Conservation (phyloP, 2,888 invertebrate genomes). For the Drosophila siamana region DNA sequence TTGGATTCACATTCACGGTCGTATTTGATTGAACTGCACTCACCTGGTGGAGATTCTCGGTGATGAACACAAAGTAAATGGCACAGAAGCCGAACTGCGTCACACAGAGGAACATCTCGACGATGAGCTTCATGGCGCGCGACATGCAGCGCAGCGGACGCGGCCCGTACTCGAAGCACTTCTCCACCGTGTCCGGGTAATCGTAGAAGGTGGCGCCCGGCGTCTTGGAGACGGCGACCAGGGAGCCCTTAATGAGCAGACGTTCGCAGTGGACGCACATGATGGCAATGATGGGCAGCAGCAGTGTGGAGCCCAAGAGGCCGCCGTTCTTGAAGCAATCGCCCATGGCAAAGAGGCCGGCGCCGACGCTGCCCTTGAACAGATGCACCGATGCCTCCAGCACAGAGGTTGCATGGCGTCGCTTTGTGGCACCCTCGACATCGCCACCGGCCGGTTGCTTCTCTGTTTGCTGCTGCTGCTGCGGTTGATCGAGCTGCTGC, state of each 20-base stretch:
- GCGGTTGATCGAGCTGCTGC: conserved; percentile 1
- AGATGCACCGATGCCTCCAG: conserved; percentile 95
- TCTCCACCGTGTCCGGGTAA: conserved; percentile 93
- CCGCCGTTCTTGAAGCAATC: conserved; percentile 97
- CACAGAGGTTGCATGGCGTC: conserved; percentile 87
- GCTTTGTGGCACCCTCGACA: conserved; percentile 53
- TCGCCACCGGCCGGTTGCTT: conserved; percentile 28
- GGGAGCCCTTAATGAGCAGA: conserved; percentile 88
- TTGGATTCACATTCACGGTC: too few relatives aligned
- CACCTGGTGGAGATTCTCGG: conserved; percentile 91
- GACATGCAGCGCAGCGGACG: conserved; percentile 87
- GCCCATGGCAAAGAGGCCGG: conserved; percentile 97
- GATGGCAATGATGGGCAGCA: conserved; percentile 93
- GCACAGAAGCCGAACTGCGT: conserved; percentile 99
- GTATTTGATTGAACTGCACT: too few relatives aligned
- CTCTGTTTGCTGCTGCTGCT: conserved; percentile 1
- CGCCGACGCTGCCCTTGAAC: conserved; percentile 97
- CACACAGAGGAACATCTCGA: conserved; percentile 94
- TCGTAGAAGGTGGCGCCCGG: conserved; percentile 87
- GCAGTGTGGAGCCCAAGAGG: conserved; percentile 91
- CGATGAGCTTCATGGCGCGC: conserved; percentile 88
- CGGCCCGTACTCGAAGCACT: conserved; percentile 92
- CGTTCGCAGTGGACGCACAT: conserved; percentile 97
- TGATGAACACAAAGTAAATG: conserved; percentile 97
- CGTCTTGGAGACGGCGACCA: conserved; percentile 76